Conservation (phyloP, 2,113 vertebrate species). For the Nyctereutes procyonoides region DNA sequence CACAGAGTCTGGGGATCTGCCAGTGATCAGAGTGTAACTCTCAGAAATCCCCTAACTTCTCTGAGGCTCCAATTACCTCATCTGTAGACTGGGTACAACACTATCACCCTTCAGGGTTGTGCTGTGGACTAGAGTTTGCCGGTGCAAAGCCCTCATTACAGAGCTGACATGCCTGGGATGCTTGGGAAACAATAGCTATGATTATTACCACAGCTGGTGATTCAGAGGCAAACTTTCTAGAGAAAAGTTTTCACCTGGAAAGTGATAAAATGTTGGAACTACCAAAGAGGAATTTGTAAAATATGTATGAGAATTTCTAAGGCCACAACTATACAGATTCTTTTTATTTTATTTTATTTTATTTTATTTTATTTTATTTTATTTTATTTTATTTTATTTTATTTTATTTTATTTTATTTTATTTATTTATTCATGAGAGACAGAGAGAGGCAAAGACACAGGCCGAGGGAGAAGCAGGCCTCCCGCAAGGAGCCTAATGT, state of each 20-base stretch:
- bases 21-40: not conserved
- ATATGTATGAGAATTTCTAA: not conserved
- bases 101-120: not conserved
- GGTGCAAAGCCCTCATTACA: not conserved
- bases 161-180: not conserved
- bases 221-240: not conserved
- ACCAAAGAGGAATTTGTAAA: slow-evolving; percentile 3
- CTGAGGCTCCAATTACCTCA: not conserved
- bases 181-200: not conserved
- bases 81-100: not conserved
- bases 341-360: no score
- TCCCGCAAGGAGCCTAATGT: no score
- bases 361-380: no score
- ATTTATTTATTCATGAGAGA: no score
- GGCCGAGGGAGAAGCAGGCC: no score
- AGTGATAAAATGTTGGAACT: not conserved
- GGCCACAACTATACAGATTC: not conserved
- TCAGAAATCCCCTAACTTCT: not conserved
- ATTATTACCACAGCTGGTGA: not conserved
- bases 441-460: no score
- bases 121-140: not conserved
- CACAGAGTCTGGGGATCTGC: not conserved
- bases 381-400: no score
- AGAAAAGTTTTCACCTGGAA: slow-evolving; percentile 32
- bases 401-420: no score